phyloP scores from a whole-genome alignment of 2,113 vertebrate genomes.

The Aptenodytes patagonicus region DNA sequence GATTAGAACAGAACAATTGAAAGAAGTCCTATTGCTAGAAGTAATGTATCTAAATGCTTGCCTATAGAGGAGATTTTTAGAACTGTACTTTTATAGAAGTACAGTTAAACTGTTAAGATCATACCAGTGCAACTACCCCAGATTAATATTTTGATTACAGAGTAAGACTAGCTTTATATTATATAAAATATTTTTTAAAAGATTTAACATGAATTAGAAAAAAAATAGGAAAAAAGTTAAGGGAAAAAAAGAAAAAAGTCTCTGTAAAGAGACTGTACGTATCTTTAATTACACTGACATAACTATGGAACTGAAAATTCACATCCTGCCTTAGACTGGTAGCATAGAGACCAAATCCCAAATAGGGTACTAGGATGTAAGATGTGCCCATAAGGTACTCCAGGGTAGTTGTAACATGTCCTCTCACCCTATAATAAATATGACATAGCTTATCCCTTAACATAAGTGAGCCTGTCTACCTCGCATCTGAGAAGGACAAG shows the following conservation, averaged over 20 bases:
- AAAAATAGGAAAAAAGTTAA: background rate
- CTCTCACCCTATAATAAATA: background rate
- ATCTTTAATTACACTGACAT: background rate
- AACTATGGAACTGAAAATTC: background rate
- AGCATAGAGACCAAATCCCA: background rate
- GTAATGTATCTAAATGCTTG: background rate
- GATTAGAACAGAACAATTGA: background rate
- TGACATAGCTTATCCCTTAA: background rate
- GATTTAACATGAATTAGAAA: background rate
- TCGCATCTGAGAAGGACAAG: background rate
- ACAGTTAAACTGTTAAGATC: background rate
- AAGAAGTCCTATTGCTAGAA: background rate
- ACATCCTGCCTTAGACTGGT: background rate
- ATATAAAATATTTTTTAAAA: background rate
- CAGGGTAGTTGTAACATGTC: background rate
- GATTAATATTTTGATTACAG: background rate
- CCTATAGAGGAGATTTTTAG: background rate
- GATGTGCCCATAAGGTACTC: background rate
- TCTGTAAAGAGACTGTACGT: background rate
- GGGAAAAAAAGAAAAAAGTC: background rate
- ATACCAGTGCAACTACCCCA: background rate
- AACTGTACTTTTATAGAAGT: background rate
- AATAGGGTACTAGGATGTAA: background rate
- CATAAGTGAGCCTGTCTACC: background rate
- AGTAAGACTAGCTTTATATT: background rate